Percentiles rank a stretch among this genome's conserved stretches.
Evolutionary conservation across 2,888 invertebrate species (phyloP).

Genomic region (Nesidiocoris tenuis): DNA sequence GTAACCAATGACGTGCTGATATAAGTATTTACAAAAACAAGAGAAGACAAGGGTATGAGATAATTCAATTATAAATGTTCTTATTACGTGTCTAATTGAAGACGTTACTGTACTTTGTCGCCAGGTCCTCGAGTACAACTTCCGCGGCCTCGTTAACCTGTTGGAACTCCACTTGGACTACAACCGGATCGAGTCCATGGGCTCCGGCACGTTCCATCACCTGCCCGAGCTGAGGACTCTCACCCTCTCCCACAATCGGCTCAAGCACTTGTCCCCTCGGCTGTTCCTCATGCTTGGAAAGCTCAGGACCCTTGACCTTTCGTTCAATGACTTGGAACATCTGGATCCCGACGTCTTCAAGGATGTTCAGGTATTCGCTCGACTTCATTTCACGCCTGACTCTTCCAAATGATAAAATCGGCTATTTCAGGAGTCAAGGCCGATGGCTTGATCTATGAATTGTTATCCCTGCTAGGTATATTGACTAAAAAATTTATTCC

Average conservation of each 20-base stretch:
- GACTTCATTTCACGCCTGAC: too few species aligned
- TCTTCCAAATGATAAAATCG: too few species aligned
- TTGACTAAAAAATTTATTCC: too few species aligned
- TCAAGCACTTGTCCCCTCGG: constrained; percentile 53
- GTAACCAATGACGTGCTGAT: too few species aligned
- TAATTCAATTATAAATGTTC: too few species aligned
- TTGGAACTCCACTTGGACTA: constrained; percentile 70
- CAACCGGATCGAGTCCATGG: constrained; percentile 72
- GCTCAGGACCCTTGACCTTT: constrained; percentile 70
- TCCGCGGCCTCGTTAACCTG: constrained; percentile 73
- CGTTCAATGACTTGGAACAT: constrained; percentile 71
- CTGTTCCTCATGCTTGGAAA: constrained; percentile 70
- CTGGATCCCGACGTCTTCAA: constrained; percentile 77
- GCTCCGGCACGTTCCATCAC: constrained; percentile 73
- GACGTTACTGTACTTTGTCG: too few species aligned
- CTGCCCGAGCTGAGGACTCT: constrained; percentile 68
- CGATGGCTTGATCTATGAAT: too few species aligned
- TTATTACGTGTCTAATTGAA: too few species aligned
- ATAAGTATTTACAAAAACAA: too few species aligned
- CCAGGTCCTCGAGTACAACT: constrained; percentile 56
- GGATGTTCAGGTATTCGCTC: constrained; percentile 65
- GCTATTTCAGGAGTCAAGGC: too few species aligned
- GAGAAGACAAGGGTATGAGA: too few species aligned
- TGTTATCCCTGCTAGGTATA: too few species aligned
- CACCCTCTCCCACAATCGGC: constrained; percentile 60